Evolutionary conservation across 2,888 invertebrate species (phyloP).

Genomic region (Drosophila atroscutellata): DNA sequence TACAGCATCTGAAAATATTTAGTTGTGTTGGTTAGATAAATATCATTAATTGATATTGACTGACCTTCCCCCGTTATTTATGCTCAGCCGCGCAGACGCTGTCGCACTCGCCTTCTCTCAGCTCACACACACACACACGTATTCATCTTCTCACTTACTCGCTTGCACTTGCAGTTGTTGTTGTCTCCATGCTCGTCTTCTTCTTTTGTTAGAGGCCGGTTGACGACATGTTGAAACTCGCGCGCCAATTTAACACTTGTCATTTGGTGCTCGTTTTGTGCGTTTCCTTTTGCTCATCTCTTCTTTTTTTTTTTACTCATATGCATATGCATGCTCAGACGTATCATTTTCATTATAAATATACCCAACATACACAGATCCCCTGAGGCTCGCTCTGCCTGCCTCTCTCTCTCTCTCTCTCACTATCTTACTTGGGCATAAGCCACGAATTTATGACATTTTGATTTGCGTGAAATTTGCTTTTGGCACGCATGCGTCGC

Average conservation of each 20-base stretch:
- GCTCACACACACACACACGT: neutral
- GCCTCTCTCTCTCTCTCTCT: neutral
- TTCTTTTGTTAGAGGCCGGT: constrained; percentile 58
- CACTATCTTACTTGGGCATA: constrained; percentile 53
- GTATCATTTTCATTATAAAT: constrained; percentile 79
- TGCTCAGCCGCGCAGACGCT: neutral
- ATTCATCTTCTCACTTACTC: constrained; percentile 30
- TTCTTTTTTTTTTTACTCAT: constrained; percentile 11
- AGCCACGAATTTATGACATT: constrained; percentile 83
- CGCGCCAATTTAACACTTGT: constrained; percentile 82
- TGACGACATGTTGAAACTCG: constrained; percentile 77
- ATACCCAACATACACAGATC: constrained; percentile 46
- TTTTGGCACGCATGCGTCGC: constrained; percentile 82
- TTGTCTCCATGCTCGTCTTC: constrained; percentile 23
- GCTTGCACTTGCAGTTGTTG: constrained; percentile 29
- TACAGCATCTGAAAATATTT: neutral
- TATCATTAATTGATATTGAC: neutral
- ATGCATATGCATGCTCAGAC: constrained; percentile 40
- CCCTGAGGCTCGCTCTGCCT: constrained; percentile 39
- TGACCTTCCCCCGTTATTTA: neutral
- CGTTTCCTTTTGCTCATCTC: constrained; percentile 26
- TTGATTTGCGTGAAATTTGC: constrained; percentile 84
- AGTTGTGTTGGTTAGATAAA: neutral
- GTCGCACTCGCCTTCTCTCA: neutral
- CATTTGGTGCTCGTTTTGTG: constrained; percentile 59